phyloP scores from a whole-genome alignment of 1,140 invertebrate genomes.

The Drosophila pallidifrons region DNA sequence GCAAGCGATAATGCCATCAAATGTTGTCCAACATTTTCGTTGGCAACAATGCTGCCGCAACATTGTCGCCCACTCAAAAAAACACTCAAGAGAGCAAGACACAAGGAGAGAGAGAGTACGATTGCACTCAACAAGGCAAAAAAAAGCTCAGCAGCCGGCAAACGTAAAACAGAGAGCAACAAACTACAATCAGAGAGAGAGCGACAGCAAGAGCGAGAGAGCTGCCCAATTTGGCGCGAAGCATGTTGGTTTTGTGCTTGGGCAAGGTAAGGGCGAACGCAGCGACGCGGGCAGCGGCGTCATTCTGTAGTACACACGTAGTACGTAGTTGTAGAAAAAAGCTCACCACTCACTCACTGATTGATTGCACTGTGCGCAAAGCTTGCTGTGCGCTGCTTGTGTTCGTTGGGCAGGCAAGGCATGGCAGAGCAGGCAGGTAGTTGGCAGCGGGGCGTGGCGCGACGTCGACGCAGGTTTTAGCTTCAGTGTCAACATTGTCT shows the following conservation, averaged over 20 bases:
- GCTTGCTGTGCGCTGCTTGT: background rate
- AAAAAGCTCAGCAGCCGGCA: slow-evolving; percentile 33
- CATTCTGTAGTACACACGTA: slow-evolving; percentile 16
- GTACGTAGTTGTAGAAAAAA: slow-evolving; percentile 10
- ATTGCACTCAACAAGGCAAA: background rate
- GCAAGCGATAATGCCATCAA: background rate
- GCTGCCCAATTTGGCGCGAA: slow-evolving; percentile 61
- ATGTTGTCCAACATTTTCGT: slow-evolving; percentile 7
- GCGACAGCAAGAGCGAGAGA: background rate
- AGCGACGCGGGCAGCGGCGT: background rate
- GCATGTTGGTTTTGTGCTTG: slow-evolving; percentile 23
- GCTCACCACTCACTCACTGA: background rate
- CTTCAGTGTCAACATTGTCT: slow-evolving; percentile 29
- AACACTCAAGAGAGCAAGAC: slow-evolving; percentile 42
- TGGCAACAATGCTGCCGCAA: slow-evolving; percentile 57
- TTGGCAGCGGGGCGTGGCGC: slow-evolving; percentile 20
- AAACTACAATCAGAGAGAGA: background rate
- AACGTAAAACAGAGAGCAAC: background rate
- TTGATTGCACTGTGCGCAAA: background rate
- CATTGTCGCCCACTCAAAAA: slow-evolving; percentile 39
- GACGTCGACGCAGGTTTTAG: background rate
- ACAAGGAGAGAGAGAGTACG: background rate
- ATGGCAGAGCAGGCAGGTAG: background rate
- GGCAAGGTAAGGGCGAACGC: slow-evolving; percentile 21
- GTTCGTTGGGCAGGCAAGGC: background rate